Evolutionary conservation across 2,113 vertebrate species (phyloP).

Genomic region (Anhinga anhinga): DNA sequence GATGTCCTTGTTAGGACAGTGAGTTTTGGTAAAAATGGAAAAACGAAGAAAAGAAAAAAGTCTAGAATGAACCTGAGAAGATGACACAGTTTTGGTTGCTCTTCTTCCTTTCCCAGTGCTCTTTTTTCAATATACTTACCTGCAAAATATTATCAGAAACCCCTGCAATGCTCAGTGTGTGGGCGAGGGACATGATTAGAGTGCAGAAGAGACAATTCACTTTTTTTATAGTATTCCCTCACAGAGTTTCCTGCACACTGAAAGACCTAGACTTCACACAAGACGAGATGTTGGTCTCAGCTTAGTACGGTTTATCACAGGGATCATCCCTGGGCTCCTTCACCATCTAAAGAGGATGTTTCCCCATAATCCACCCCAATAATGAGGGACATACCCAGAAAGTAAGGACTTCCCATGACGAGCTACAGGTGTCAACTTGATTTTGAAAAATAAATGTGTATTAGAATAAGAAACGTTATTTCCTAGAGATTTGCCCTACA

Average conservation of each 20-base stretch:
- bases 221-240: not conserved
- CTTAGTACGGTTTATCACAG: not conserved
- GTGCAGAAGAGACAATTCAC: not conserved
- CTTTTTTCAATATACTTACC: not conserved
- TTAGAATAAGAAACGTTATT: not conserved
- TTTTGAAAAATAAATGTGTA: not conserved
- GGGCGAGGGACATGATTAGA: not conserved
- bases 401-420: not conserved
- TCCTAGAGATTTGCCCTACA: not conserved
- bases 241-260: not conserved
- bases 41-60: not conserved
- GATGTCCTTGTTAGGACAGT: not conserved
- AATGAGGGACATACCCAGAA: not conserved
- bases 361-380: not conserved
- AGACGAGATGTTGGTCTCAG: not conserved
- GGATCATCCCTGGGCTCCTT: not conserved
- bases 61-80: not conserved
- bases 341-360: not conserved
- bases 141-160: not conserved
- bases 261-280: slow-evolving; percentile 16
- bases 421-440: not conserved
- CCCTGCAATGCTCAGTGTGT: not conserved
- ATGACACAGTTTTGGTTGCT: not conserved
- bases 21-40: not conserved
- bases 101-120: not conserved